Evolutionary conservation across 2,888 invertebrate species (phyloP).

Genomic region (Geophilus truncorum): DNA sequence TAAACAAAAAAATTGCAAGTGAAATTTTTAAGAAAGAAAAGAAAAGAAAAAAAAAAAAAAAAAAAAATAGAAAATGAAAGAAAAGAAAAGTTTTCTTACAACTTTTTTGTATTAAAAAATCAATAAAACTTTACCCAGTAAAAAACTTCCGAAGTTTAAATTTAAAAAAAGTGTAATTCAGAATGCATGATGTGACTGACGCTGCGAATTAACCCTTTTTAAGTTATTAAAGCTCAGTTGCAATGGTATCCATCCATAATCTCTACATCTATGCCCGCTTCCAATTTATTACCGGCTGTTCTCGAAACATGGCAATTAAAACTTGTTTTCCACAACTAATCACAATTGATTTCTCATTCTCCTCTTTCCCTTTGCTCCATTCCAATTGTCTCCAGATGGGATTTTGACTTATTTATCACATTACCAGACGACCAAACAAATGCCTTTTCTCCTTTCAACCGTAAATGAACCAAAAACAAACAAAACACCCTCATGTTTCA

Average conservation of each 20-base stretch:
- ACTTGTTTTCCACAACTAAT: slow-evolving; percentile 20
- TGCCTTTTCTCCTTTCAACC: slow-evolving; percentile 14
- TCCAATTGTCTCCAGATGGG: slow-evolving; percentile 20
- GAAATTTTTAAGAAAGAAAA: too few relatives aligned
- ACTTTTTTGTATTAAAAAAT: too few relatives aligned
- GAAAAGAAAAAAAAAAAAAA: neutral
- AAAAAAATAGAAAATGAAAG: too few relatives aligned
- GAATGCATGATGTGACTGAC: neutral
- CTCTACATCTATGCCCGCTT: neutral
- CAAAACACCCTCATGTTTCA: slow-evolving; percentile 8
- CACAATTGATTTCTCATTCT: slow-evolving; percentile 20
- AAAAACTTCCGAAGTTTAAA: neutral
- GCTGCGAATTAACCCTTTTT: neutral
- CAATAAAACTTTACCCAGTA: too few relatives aligned
- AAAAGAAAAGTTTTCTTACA: too few relatives aligned
- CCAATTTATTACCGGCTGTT: slow-evolving; percentile 20
- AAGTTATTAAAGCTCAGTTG: slow-evolving; percentile 6
- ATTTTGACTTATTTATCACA: slow-evolving; percentile 16
- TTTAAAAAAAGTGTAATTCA: neutral
- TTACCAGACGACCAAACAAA: slow-evolving; percentile 20
- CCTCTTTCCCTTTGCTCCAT: slow-evolving; percentile 14
- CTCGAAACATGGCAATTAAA: slow-evolving; percentile 20
- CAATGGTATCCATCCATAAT: slow-evolving; percentile 20
- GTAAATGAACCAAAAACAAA: slow-evolving; percentile 20
- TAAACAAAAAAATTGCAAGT: too few relatives aligned